phyloP scores from a whole-genome alignment of 2,888 invertebrate genomes.

The Tricholauxania praeusta region DNA sequence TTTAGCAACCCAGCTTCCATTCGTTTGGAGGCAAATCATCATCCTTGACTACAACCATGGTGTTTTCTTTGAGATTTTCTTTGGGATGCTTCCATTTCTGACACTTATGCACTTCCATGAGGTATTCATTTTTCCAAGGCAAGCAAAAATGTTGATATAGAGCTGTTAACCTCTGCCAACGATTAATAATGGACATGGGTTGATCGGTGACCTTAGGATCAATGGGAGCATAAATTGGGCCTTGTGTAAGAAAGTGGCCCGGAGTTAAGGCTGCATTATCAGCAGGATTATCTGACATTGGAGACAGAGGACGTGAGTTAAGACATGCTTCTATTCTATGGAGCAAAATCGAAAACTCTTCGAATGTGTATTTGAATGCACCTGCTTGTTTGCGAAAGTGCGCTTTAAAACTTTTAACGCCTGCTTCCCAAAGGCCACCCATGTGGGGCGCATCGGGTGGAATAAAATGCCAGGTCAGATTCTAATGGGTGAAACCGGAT shows the following conservation, averaged over 20 bases:
- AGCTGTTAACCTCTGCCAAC: not conserved
- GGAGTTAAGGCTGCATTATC: constrained; percentile 27
- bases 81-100: not conserved
- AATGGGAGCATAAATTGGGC: constrained; percentile 19
- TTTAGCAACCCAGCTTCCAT: not conserved
- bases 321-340: too few relatives aligned
- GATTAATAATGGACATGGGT: not conserved
- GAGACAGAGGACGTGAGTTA: too few relatives aligned
- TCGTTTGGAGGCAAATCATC: constrained; percentile 8
- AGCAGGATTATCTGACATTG: constrained; percentile 8
- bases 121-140: not conserved
- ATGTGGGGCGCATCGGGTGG: constrained; percentile 5
- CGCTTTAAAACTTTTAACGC: constrained; percentile 19
- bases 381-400: constrained; percentile 35
- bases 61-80: not conserved
- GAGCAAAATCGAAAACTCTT: too few relatives aligned
- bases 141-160: not conserved
- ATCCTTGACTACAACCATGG: not conserved
- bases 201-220: constrained; percentile 5
- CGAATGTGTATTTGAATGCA: constrained; percentile 16
- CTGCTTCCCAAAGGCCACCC: not conserved
- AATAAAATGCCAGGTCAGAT: constrained; percentile 2
- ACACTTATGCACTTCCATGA: too few relatives aligned
- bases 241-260: constrained; percentile 18
- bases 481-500: not conserved